Evolutionary conservation across 2,113 vertebrate genomes (phyloP).

Genomic region (Glaucidium brasilianum): DNA sequence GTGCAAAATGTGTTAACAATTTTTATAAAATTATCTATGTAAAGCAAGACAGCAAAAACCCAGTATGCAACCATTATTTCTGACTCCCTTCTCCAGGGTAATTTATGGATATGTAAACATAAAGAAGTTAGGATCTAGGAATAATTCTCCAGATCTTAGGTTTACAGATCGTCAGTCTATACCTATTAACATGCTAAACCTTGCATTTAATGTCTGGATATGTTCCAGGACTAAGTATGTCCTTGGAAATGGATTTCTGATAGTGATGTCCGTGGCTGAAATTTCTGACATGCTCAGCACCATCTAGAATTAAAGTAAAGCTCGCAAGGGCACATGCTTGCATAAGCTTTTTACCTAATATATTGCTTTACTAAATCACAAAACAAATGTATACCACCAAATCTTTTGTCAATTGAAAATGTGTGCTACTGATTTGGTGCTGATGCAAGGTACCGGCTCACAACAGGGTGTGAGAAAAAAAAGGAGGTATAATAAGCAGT

Average conservation of each 20-base stretch:
- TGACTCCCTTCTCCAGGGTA: not conserved
- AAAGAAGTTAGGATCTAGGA: conserved; percentile 2
- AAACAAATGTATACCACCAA: not conserved
- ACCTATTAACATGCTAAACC: conserved; percentile 41
- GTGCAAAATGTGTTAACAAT: not conserved
- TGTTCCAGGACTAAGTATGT: not conserved
- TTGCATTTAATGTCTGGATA: conserved; percentile 5
- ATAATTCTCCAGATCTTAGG: conserved; percentile 12
- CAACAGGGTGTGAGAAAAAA: not conserved
- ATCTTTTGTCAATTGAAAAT: conserved; percentile 12
- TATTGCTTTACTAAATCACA: conserved; percentile 1
- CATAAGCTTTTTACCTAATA: conserved; percentile 9
- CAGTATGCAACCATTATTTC: not conserved
- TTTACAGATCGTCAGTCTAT: conserved; percentile 25
- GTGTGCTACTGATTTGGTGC: not conserved
- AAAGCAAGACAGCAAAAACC: not conserved
- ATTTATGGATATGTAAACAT: conserved; percentile 22
- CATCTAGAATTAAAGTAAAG: conserved; percentile 24
- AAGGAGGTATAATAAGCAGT: not conserved
- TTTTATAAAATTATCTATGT: not conserved
- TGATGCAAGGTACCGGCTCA: not conserved
- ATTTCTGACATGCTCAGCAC: conserved; percentile 30
- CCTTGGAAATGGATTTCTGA: conserved; percentile 19
- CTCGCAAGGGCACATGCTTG: not conserved
- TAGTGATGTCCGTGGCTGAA: not conserved